A percentile compares a stretch with the other conserved stretches of the same genome.
Conservation (phyloP, 2,113 vertebrate species). For the Nestor notabilis region DNA sequence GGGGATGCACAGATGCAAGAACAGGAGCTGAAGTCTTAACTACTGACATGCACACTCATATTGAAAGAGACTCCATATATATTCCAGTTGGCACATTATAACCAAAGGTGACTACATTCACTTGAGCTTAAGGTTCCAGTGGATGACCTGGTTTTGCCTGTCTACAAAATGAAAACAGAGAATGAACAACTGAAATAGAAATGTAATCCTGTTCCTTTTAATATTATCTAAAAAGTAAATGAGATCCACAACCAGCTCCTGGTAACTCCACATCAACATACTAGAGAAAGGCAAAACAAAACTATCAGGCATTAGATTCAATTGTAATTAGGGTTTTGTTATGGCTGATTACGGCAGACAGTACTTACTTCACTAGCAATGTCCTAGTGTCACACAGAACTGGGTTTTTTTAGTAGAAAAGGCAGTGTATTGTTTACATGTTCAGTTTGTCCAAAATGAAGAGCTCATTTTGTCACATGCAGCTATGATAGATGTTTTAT, state of each 20-base stretch:
- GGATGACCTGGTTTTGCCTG: slow-evolving; percentile 15
- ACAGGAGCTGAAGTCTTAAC: background rate
- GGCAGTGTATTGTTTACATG: background rate
- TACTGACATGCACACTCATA: background rate
- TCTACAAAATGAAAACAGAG: slow-evolving; percentile 5
- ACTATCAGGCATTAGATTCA: background rate
- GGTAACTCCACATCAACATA: background rate
- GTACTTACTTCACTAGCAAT: background rate
- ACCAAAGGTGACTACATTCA: background rate
- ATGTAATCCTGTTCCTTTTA: background rate
- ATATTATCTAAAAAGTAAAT: background rate
- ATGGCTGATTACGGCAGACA: background rate
- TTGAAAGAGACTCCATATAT: background rate
- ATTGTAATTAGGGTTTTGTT: background rate
- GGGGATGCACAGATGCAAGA: background rate
- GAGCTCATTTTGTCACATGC: background rate
- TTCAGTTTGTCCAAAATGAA: background rate
- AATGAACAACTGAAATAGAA: background rate
- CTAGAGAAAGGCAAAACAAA: background rate
- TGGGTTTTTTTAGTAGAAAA: background rate
- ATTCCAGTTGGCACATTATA: background rate
- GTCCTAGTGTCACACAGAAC: background rate
- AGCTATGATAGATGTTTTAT: background rate
- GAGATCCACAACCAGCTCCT: background rate
- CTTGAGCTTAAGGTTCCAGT: background rate